Conservation (phyloP, 2,888 invertebrate species). For the Hybos culiciformis region DNA sequence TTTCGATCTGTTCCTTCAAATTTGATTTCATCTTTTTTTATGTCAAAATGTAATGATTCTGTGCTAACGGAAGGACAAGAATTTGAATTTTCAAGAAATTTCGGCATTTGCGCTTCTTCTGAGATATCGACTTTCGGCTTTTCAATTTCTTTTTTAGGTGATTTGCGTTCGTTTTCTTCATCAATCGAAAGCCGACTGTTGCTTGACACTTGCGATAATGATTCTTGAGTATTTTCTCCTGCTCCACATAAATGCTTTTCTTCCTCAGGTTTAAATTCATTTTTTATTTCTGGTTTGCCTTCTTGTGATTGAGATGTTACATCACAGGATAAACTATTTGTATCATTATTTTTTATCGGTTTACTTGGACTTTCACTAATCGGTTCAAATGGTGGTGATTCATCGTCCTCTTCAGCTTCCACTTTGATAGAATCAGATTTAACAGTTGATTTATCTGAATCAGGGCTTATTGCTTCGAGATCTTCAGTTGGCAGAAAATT, state of each 20-base stretch:
- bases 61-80: slow-evolving; percentile 14
- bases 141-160: slow-evolving; percentile 16
- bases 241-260: slow-evolving; percentile 31
- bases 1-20: slow-evolving; percentile 31
- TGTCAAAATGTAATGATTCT: slow-evolving; percentile 27
- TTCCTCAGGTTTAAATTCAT: slow-evolving; percentile 8
- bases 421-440: slow-evolving; percentile 25
- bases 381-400: slow-evolving; percentile 53
- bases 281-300: slow-evolving; percentile 2
- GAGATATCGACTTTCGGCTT: slow-evolving; percentile 33
- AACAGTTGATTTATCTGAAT: slow-evolving; percentile 49
- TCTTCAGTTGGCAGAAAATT: slow-evolving; percentile 53
- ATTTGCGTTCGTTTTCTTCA: slow-evolving; percentile 33
- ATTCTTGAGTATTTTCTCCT: slow-evolving; percentile 40
- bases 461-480: slow-evolving; percentile 69
- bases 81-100: slow-evolving; percentile 30
- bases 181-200: slow-evolving; percentile 43
- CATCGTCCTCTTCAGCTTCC: slow-evolving; percentile 40
- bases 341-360: slow-evolving; percentile 15
- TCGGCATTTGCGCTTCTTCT: slow-evolving; percentile 35
- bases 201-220: slow-evolving; percentile 47
- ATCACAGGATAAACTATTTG: slow-evolving; percentile 43
- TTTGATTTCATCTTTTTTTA: slow-evolving; percentile 33
- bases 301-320: slow-evolving; percentile 30
- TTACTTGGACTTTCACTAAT: slow-evolving; percentile 31